Percentiles rank a stretch among this genome's conserved stretches.
Evolutionary conservation across 30 jellyfish, hydroid and myxozoan genomes (phyloP).

Genomic region (Cassiopea andromeda): DNA sequence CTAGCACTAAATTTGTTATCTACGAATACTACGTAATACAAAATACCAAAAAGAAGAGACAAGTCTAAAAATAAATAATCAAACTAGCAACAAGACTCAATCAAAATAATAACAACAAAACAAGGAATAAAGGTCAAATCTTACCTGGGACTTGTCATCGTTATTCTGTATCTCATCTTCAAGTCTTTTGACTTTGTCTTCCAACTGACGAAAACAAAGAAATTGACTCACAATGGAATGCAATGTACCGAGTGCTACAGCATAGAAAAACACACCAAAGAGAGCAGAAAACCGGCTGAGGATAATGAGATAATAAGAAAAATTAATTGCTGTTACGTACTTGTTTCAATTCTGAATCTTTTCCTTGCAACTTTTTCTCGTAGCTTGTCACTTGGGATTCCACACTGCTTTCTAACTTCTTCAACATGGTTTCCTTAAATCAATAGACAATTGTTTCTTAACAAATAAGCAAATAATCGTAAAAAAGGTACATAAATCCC

Average conservation of each 20-base stretch:
- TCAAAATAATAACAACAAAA: background rate
- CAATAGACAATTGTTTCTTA: background rate
- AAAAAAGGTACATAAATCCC: too few species aligned
- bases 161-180: constrained; percentile 67
- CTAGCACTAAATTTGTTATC: too few species aligned
- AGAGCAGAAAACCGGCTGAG: too few species aligned
- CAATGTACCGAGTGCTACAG: background rate
- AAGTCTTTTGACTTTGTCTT: constrained; percentile 30
- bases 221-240: background rate
- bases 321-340: background rate
- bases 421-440: constrained; percentile 85
- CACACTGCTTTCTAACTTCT: constrained; percentile 80
- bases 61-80: background rate
- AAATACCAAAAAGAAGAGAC: too few species aligned
- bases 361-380: constrained; percentile 72
- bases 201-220: constrained; percentile 3
- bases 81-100: background rate
- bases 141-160: constrained; percentile 71
- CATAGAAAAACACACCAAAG: too few species aligned
- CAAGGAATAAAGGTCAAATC: background rate
- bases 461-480: too few species aligned
- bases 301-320: too few species aligned
- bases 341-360: constrained; percentile 71
- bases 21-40: too few species aligned
- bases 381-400: constrained; percentile 89